phyloP scores from a whole-genome alignment of 2,797 vertebrate genomes.

The Parotocinclus haroldoi region DNA sequence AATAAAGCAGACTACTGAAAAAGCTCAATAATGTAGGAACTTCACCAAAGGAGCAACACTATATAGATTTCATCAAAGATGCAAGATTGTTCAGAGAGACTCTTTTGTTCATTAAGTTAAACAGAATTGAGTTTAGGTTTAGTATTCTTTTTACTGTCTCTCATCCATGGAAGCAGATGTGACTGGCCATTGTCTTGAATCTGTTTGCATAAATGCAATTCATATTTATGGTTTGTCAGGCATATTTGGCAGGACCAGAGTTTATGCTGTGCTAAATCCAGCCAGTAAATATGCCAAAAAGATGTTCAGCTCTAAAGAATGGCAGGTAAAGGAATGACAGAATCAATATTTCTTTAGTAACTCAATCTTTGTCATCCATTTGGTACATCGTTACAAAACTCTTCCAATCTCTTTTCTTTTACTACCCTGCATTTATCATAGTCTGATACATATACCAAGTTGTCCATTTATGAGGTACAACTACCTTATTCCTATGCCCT shows the following conservation, averaged over 20 bases:
- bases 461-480: not conserved
- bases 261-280: slow-evolving; percentile 75
- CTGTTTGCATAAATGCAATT: slow-evolving; percentile 76
- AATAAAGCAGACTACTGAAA: too few relatives aligned
- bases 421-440: slow-evolving; percentile 25
- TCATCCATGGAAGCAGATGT: slow-evolving; percentile 74
- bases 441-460: not conserved
- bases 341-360: slow-evolving; percentile 49
- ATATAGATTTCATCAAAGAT: too few relatives aligned
- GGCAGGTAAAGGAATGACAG: slow-evolving; percentile 41
- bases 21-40: too few relatives aligned
- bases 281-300: slow-evolving; percentile 76
- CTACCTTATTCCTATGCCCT: not conserved
- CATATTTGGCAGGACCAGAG: slow-evolving; percentile 74
- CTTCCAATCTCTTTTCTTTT: slow-evolving; percentile 24
- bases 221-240: slow-evolving; percentile 84
- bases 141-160: slow-evolving; percentile 31
- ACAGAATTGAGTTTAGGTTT: too few relatives aligned
- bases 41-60: too few relatives aligned
- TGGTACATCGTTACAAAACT: slow-evolving; percentile 12
- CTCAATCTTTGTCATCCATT: slow-evolving; percentile 35
- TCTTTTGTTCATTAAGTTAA: too few relatives aligned
- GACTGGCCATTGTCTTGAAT: slow-evolving; percentile 75
- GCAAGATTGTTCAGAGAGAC: too few relatives aligned
- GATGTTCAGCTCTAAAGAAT: slow-evolving; percentile 54